Conservation (phyloP, 2,888 invertebrate genomes). For the Gisinianus flammeolus region DNA sequence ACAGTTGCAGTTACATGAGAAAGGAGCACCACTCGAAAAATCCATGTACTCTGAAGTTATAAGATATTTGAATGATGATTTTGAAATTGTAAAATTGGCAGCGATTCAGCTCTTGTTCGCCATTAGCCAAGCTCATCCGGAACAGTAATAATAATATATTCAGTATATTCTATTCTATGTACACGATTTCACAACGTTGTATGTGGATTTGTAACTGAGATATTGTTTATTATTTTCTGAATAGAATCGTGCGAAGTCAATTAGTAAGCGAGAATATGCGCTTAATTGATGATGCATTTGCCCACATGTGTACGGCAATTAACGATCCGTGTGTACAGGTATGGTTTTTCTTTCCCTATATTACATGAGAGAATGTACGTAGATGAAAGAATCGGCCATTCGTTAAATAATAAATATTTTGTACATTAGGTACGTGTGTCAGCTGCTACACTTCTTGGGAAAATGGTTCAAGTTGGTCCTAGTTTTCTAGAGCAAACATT, state of each 20-base stretch:
- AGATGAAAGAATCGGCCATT: too few species aligned
- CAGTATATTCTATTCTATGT: background rate
- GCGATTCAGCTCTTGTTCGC: slow-evolving; percentile 86
- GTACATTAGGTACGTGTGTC: slow-evolving; percentile 81
- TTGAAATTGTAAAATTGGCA: slow-evolving; percentile 87
- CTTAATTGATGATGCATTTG: slow-evolving; percentile 94
- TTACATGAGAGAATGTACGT: too few species aligned
- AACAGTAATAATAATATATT: slow-evolving; percentile 69
- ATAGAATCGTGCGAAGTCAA: slow-evolving; percentile 72
- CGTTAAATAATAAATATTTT: too few species aligned
- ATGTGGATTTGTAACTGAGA: background rate
- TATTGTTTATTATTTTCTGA: background rate
- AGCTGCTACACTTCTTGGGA: slow-evolving; percentile 83
- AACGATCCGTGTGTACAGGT: slow-evolving; percentile 75
- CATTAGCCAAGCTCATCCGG: slow-evolving; percentile 84
- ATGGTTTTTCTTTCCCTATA: slow-evolving; percentile 60
- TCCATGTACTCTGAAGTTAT: slow-evolving; percentile 73
- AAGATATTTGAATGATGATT: slow-evolving; percentile 84
- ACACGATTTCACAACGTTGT: too few species aligned
- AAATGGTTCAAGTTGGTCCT: slow-evolving; percentile 82
- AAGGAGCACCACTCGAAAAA: slow-evolving; percentile 78
- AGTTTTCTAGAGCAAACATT: slow-evolving; percentile 93
- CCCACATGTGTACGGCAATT: slow-evolving; percentile 89
- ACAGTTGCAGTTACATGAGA: slow-evolving; percentile 73
- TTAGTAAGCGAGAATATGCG: slow-evolving; percentile 72